Evolutionary conservation across 2,888 invertebrate species (phyloP), one percentile per base, ranked within the genome.

Genomic region (Eilema depressum): DNA sequence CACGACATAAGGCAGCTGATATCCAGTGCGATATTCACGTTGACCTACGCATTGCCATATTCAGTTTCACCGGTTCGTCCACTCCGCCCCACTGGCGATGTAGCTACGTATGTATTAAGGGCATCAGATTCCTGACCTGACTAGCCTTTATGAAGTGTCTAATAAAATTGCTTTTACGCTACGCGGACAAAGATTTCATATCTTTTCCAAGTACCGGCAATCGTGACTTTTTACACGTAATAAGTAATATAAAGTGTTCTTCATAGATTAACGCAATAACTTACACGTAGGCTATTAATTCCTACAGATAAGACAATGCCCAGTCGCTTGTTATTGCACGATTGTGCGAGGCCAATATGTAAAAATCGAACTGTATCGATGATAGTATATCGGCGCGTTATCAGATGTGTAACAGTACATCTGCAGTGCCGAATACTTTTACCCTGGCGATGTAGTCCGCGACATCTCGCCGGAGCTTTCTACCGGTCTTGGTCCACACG

Each of bases 361-460:
- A 81, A 84, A 88, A 85, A 83, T 82, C 75, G 83, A 89, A 86
- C 86, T 89, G 88, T 89, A 91, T 91, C 90, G 79, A 78, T 85
- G 92, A 94, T 93, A 91, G 84, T 88, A 76, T 89, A 91, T 91
- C 88, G 88, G 76, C 69, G 83, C 83, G 87, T 91, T 94, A 94
- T 93, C 93, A 88, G 86, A 87, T 87, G 79, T 86, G 84, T 88
- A 91, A 89, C 89, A 88, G 89, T 89, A 91, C 85, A 83, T 75
- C 78, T 33, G 66, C 56, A 82, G 83, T 86, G 82, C 84, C 84
- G 84, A 82, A 80, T 81, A 85, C 85, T 85, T 88, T 87, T 86
- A 86, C 85, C 86, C 84, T 80, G 81, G 75, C 78, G 77, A 30
- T 70, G 83, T 77, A 77, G 80, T 47, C 73, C 75, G 76, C 79